Evolutionary conservation across 2,888 invertebrate genomes (phyloP), one percentile per base, ranked within the genome.

Genomic region (Oligia strigilis): DNA sequence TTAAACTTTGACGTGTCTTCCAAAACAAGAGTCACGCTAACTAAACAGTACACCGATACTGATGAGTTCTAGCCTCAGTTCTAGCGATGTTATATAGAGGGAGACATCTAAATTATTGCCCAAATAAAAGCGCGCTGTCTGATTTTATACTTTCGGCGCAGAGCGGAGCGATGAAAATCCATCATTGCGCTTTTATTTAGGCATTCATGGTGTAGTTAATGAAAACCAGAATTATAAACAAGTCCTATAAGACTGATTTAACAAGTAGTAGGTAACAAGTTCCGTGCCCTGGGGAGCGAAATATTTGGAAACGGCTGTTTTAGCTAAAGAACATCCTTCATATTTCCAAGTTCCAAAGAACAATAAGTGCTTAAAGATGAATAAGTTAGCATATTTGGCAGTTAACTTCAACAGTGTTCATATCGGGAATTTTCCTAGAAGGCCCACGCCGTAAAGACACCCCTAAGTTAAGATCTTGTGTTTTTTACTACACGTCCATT

Each of bases 321-420:
- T 40, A 5, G 17, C 49, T 49, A 23, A 69, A 60, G 19, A 65
- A 78, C 1, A 36, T 14, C n/a, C 17, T 17, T n/a, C 9, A 60
- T 49, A 36, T 60, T 60, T 23, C 72, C 13, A 64, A 80, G 23
- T 40, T 43, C 73, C 43, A 14, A 64, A 80, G 72, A 75, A 71
- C n/a, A n/a, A n/a, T 80, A 70, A 58, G n/a, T 80, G n/a, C 43
- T 62, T 77, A 36, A 66, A 72, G 6, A 77, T 81, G 71, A 85
- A 77, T 84, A 84, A 72, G 58, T 79, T 64, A 85, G 72, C 66
- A 75, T 71, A 73, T 69, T 77, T 65, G 46, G 62, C 73, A 71
- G 40, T 81, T 77, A 74, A 71, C 14, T 85, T 77, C 64, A 64
- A 60, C 62, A 19, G 58, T 72, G 65, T 67, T 67, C 85, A 81